Evolutionary conservation across 2,797 vertebrate species (phyloP), one percentile per base, ranked within the genome.

Genomic region (Aphelocoma californica): DNA sequence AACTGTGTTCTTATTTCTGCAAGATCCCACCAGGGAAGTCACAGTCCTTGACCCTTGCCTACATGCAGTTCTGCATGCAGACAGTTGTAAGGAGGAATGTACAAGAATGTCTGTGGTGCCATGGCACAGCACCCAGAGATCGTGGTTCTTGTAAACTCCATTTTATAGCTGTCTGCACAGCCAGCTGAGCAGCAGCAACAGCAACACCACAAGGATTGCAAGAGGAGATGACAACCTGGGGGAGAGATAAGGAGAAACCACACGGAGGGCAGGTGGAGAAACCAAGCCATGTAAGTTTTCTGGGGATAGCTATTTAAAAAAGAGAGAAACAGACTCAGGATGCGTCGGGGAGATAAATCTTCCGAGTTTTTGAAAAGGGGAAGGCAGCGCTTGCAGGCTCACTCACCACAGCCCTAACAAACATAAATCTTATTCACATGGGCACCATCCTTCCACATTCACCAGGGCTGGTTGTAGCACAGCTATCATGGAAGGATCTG

Each of bases 401-500:
- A 28, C 84, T 97, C 81, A 87, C 45, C 92, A 82, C 88, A 94
- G 61, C 71, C 81, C 88, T 86, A 62, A 74, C 64, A 87, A 88
- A 56, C 79, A 95, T 94, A 91, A 95, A 92, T 93, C 93, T 87
- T 69, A 25, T 29, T 82, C 78, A 82, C 81, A 92, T 58, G 86
- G 95, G 95, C 93, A 96, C 93, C 57, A 51, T 93, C 65, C 86
- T 85, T 72, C 92, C 93, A 23, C 2, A 9, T n/a, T 74, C 83
- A 73, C 64, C 84, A 94, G 69, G 67, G 47, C 81, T 93, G 93
- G 66, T 83, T 67, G 57, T 6, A 89, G 71, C 11, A 1, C 88
- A 32, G 83, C 90, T 65, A 71, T 87, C 95, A 78, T 19, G 25
- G 90, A 92, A 95, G 67, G 72, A 88, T 90, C 90, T 93, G 86